Base-by-base conservation (phyloP, 2,888 invertebrate species). In the Cephalotes varians region DNA sequence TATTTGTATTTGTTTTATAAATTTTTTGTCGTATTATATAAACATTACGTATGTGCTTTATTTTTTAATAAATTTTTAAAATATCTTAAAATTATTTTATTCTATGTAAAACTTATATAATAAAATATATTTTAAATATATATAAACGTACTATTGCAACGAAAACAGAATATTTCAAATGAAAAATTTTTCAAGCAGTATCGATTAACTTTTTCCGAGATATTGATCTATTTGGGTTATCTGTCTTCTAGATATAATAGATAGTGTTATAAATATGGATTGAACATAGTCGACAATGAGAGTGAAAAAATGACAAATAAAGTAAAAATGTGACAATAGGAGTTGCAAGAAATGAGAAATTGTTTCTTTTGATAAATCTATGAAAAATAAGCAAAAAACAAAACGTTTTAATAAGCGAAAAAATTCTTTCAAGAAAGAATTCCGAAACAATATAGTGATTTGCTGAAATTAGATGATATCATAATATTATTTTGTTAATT, bases 131-230 rank as follows among this genome's bases (percentile, higher is more conserved):
- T n/a, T 49, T 49, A 15, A 10, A 15, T 18, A n/a, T 71, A 21
- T 10, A 51, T 2, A 37, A 58, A 10, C 10, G 10, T 31, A 9
- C 7, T 54, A 21, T 54, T 71, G 4, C 25, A 34, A 71, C 10
- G 5, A 71, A 71, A 21, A 1, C 6, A 21, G 34, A 71, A 54
- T 71, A 51, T 69, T 54, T 9, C 10, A 1, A 69, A 1, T 18
- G 6, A 31, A 34, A 10, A 54, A 71, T 54, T 71, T 54, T 51
- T 54, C 6, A 6, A 2, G 5, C 51, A 71, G 31, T 18, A 15
- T 54, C 37, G 18, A 71, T 37, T 71, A 71, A 25, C 6, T 54
- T 54, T 54, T 54, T 71, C 1, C 54, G 34, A 51, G 6, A 71
- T 69, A 18, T 54, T 71, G 15, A 71, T 71, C 18, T 37, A 37